phyloP scores from a whole-genome alignment of 2,888 invertebrate species.

The Agelastica alni region DNA sequence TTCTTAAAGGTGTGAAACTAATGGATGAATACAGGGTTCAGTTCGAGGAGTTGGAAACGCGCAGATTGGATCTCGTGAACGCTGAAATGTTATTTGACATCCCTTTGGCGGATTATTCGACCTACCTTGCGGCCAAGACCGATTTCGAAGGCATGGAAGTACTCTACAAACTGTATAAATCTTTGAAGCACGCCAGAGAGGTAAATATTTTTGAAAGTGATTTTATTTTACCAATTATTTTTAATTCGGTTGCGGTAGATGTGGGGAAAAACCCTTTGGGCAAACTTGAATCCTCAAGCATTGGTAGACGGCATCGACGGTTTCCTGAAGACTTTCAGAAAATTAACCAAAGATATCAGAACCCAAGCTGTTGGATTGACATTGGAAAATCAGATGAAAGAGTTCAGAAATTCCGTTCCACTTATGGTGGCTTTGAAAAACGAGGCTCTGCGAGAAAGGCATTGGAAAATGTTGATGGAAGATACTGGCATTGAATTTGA shows the following conservation, averaged over 20 bases:
- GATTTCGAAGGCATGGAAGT: conserved; percentile 71
- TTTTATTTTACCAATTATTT: neutral
- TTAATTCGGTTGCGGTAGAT: conserved; percentile 33
- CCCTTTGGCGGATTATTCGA: conserved; percentile 80
- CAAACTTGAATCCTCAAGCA: conserved; percentile 80
- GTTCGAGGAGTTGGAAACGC: conserved; percentile 69
- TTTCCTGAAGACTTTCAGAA: conserved; percentile 78
- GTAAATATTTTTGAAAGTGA: neutral
- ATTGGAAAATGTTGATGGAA: conserved; percentile 87
- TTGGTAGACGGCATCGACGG: conserved; percentile 84
- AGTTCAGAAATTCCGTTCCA: conserved; percentile 85
- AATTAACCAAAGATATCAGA: conserved; percentile 69
- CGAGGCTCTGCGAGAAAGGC: conserved; percentile 85
- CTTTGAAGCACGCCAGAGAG: conserved; percentile 77
- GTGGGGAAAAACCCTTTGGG: conserved; percentile 90
- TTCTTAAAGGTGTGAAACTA: conserved; percentile 62
- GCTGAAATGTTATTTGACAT: conserved; percentile 89
- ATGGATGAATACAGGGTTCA: conserved; percentile 73
- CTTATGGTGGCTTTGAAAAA: conserved; percentile 90
- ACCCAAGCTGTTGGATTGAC: conserved; percentile 66
- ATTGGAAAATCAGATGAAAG: conserved; percentile 83
- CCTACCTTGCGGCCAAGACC: conserved; percentile 66
- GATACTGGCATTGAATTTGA: conserved; percentile 85
- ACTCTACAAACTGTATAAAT: conserved; percentile 77
- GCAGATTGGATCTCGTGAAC: conserved; percentile 66